phyloP scores from a whole-genome alignment of 2,888 invertebrate genomes.

The Noctua janthe region DNA sequence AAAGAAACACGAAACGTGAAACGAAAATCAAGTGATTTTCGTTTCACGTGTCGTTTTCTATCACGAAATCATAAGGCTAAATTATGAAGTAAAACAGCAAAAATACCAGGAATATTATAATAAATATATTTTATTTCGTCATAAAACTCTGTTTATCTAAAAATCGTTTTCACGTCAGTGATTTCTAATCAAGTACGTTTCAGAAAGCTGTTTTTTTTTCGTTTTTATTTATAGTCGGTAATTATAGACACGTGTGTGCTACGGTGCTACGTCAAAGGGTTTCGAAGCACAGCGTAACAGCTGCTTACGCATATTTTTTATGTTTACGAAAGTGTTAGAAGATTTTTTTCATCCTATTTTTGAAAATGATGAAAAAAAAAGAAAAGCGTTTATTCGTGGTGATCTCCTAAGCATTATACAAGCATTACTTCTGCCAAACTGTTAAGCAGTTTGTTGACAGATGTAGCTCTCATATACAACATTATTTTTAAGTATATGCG shows the following conservation, averaged over 20 bases:
- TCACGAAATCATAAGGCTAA: neutral
- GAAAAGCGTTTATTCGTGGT: too few species aligned
- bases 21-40: neutral
- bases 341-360: neutral
- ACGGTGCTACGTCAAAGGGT: neutral
- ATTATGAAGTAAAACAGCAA: neutral
- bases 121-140: conserved; percentile 8
- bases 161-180: conserved; percentile 4
- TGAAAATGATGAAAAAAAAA: too few species aligned
- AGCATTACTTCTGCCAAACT: too few species aligned
- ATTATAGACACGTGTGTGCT: neutral
- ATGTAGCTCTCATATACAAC: too few species aligned
- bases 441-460: too few species aligned
- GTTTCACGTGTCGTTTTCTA: too few species aligned
- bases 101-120: neutral
- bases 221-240: conserved; percentile 3
- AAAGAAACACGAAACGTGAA: neutral
- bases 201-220: neutral
- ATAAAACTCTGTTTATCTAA: neutral
- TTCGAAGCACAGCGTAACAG: neutral
- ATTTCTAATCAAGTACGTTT: conserved; percentile 31
- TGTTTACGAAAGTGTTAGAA: neutral
- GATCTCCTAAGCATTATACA: too few species aligned
- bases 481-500: too few species aligned
- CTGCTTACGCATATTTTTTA: neutral